Evolutionary conservation across 2,888 invertebrate genomes (phyloP).

Genomic region (Philereme vetulata): DNA sequence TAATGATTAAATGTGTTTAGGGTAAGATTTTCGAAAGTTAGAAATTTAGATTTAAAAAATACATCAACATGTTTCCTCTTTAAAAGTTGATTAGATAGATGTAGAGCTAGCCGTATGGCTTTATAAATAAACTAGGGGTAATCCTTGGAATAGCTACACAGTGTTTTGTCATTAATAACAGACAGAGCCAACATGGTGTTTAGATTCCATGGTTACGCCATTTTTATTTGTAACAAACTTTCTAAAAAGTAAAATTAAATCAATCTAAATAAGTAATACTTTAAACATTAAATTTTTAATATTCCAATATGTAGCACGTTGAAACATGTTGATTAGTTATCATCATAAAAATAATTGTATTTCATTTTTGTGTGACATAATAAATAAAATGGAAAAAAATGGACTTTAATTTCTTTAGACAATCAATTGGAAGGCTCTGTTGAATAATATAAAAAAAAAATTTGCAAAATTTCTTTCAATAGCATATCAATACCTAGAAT

Average conservation of each 20-base stretch:
- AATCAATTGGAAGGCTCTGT: not conserved
- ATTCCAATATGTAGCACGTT: slow-evolving; percentile 38
- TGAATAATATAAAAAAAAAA: too few relatives aligned
- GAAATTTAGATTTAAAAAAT: slow-evolving; percentile 47
- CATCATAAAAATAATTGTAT: slow-evolving; percentile 61
- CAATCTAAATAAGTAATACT: slow-evolving; percentile 35
- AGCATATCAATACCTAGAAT: too few relatives aligned
- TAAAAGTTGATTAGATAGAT: slow-evolving; percentile 45
- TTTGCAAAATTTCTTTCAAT: too few relatives aligned
- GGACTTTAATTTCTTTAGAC: slow-evolving; percentile 52
- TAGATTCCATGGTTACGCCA: too few relatives aligned
- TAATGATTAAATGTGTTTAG: slow-evolving; percentile 47
- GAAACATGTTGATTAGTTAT: slow-evolving; percentile 66
- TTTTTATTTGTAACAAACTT: slow-evolving; percentile 31
- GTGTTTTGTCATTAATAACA: too few relatives aligned
- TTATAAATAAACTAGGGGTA: too few relatives aligned
- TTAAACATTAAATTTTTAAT: slow-evolving; percentile 39
- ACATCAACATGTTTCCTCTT: slow-evolving; percentile 65
- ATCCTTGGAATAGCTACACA: too few relatives aligned
- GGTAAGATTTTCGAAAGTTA: slow-evolving; percentile 33
- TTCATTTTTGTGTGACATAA: slow-evolving; percentile 69
- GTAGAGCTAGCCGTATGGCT: slow-evolving; percentile 27
- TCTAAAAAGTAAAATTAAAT: slow-evolving; percentile 36
- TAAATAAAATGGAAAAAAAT: slow-evolving; percentile 60
- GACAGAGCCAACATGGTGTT: too few relatives aligned